These are phyloP conservation scores for Ranitomeya imitator DNA, from an alignment of 2,113 vertebrate genomes.

Conservation along the genomic window DNA sequence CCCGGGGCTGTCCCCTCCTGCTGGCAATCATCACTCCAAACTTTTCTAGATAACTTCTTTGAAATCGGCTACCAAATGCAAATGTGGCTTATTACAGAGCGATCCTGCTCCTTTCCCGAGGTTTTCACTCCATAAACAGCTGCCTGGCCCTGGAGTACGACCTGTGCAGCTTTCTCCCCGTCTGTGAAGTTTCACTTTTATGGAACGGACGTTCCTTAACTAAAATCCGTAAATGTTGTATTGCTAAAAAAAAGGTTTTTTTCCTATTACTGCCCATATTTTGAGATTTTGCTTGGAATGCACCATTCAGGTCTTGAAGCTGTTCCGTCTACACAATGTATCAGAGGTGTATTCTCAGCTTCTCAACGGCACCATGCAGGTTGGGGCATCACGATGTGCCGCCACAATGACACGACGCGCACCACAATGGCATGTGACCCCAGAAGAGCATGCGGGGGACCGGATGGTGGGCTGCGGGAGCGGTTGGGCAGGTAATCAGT, in stretches of 20 bases:
- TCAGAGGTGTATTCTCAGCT: not conserved
- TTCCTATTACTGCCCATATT: too few relatives aligned
- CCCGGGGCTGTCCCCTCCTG: conserved; percentile 56
- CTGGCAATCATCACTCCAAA: conserved; percentile 60
- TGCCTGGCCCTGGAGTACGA: conserved; percentile 32
- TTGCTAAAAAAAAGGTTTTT: conserved; percentile 6
- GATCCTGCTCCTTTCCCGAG: conserved; percentile 61
- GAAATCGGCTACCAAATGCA: conserved; percentile 67
- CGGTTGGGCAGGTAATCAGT: too few relatives aligned
- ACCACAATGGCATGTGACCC: too few relatives aligned
- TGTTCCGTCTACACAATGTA: not conserved
- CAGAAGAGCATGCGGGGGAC: too few relatives aligned
- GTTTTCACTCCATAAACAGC: conserved; percentile 62
- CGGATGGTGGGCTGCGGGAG: too few relatives aligned
- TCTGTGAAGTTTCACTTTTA: not conserved
- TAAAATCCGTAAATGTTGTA: not conserved
- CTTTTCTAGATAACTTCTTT: conserved; percentile 70
- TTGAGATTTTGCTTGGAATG: not conserved
- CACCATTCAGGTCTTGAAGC: not conserved
- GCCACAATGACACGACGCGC: too few relatives aligned
- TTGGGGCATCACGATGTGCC: too few relatives aligned
- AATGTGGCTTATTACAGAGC: conserved; percentile 65
- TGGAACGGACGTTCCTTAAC: not conserved
- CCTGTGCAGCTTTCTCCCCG: conserved; percentile 61
- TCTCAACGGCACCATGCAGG: too few relatives aligned